Conservation (phyloP, 2,113 vertebrate species). For the Dromiciops gliroides region DNA sequence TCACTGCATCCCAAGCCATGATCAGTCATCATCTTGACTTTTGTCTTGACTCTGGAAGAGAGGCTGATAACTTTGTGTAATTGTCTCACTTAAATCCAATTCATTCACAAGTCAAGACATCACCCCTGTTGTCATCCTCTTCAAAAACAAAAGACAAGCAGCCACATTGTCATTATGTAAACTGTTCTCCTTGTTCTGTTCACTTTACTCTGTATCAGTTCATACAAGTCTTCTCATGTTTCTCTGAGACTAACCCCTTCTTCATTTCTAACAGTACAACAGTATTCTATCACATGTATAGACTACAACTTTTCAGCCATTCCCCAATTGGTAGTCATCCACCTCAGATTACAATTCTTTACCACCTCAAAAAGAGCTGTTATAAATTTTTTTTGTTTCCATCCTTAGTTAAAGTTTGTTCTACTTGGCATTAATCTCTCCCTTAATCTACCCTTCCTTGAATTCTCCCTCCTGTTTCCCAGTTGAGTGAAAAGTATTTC, state of each 20-base stretch:
- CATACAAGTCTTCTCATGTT: not conserved
- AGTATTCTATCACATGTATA: not conserved
- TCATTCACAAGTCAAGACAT: too few relatives aligned
- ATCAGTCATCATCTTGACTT: too few relatives aligned
- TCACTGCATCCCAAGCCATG: too few relatives aligned
- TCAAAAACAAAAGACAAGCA: too few relatives aligned
- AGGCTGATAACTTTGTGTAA: too few relatives aligned
- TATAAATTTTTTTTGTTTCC: not conserved
- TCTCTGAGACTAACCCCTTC: not conserved
- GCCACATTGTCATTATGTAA: not conserved
- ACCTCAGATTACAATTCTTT: not conserved
- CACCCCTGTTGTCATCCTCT: too few relatives aligned
- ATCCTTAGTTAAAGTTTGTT: not conserved
- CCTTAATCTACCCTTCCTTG: not conserved
- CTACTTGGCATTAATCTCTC: not conserved
- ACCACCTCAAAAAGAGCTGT: not conserved
- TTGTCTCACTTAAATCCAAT: too few relatives aligned
- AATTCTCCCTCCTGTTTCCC: not conserved
- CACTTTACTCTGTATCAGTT: not conserved
- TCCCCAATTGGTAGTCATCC: not conserved
- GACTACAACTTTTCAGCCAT: not conserved
- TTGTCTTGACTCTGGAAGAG: too few relatives aligned
- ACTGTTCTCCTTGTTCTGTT: not conserved
- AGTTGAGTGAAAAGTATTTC: not conserved
- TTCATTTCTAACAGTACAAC: not conserved